Evolutionary conservation across 2,888 invertebrate species (phyloP).

Genomic region (Drosophila peninsularis): DNA sequence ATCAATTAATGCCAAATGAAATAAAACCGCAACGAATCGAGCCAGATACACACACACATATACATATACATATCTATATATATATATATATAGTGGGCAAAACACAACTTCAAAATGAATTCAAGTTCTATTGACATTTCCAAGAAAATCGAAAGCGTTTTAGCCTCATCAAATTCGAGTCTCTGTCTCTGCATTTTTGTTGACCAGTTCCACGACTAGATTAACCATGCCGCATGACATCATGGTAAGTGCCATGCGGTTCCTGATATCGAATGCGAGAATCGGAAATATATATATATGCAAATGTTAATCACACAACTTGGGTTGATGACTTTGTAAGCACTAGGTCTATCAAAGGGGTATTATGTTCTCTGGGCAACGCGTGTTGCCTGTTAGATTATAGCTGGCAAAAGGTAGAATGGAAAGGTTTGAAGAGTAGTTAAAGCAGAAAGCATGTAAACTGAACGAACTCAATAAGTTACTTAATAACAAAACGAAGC

Average conservation of each 20-base stretch:
- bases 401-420: no score
- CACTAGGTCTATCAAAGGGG: no score
- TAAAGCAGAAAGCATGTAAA: no score
- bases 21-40: background rate
- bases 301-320: no score
- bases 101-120: slow-evolving; percentile 23
- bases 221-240: background rate
- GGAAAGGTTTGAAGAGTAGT: no score
- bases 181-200: slow-evolving; percentile 13
- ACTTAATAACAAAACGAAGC: no score
- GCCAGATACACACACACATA: background rate
- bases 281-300: background rate
- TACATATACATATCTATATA: background rate
- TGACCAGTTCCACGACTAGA: slow-evolving; percentile 22
- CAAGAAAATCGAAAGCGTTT: slow-evolving; percentile 52
- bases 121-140: slow-evolving; percentile 63
- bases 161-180: background rate
- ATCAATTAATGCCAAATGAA: slow-evolving; percentile 27
- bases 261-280: background rate
- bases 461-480: no score
- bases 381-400: no score
- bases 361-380: no score
- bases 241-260: slow-evolving; percentile 8
- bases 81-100: background rate
- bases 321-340: background rate